These are phyloP conservation scores for Fundulus diaphanus DNA, from an alignment of 2,797 vertebrate species.

Conservation along the genomic window DNA sequence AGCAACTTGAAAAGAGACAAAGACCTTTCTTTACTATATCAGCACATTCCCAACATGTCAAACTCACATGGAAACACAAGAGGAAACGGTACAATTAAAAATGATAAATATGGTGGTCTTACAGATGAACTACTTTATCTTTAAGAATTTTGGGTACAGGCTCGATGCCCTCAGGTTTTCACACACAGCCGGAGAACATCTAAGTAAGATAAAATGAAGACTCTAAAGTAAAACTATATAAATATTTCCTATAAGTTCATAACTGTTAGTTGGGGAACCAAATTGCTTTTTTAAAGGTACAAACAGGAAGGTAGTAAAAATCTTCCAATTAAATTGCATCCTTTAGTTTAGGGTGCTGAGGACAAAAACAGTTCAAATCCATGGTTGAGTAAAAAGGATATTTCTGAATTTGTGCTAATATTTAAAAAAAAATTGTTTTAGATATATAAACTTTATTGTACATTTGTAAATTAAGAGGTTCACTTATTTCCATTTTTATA, in stretches of 20 bases:
- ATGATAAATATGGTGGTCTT: too few relatives aligned
- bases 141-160: not conserved
- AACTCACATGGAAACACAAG: too few relatives aligned
- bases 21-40: not conserved
- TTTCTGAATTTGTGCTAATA: not conserved
- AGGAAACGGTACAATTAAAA: not conserved
- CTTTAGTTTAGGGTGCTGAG: not conserved
- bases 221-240: not conserved
- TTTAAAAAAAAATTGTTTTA: not conserved
- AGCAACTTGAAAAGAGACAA: not conserved
- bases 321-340: not conserved
- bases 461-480: not conserved
- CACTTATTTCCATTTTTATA: not conserved
- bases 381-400: not conserved
- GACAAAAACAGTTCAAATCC: not conserved
- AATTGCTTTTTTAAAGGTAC: not conserved
- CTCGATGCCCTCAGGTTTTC: not conserved
- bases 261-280: too few relatives aligned
- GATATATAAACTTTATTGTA: too few relatives aligned
- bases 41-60: not conserved
- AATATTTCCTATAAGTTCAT: not conserved
- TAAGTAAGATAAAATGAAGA: not conserved
- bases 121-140: not conserved
- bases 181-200: not conserved
- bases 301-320: not conserved